These are phyloP conservation scores for Styela plicata DNA, from an alignment of 23 tunicate species.

Conservation along the genomic window DNA sequence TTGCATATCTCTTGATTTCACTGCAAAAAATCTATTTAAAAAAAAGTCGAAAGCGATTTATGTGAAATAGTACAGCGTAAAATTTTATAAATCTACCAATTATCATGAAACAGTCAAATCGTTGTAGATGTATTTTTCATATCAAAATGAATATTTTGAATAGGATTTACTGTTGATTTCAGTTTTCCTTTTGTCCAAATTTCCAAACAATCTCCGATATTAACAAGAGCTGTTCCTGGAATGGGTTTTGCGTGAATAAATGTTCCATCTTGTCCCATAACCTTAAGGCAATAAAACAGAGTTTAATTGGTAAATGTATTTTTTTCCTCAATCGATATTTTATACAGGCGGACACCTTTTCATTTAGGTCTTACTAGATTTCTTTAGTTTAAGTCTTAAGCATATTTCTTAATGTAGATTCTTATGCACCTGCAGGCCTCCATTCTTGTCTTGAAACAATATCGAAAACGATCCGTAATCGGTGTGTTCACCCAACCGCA, in stretches of 20 bases:
- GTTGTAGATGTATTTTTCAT: too few species aligned
- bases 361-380: too few species aligned
- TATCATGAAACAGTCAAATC: too few species aligned
- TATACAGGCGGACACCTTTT: too few species aligned
- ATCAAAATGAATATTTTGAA: too few species aligned
- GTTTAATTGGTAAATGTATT: too few species aligned
- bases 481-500: slow-evolving; percentile 64
- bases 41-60: not conserved
- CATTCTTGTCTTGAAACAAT: slow-evolving; percentile 68
- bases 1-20: too few species aligned
- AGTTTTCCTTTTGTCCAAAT: slow-evolving; percentile 37
- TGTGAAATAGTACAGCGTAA: not conserved
- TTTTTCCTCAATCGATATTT: too few species aligned
- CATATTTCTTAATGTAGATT: not conserved
- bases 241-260: slow-evolving; percentile 40
- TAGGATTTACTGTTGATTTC: slow-evolving; percentile 24
- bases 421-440: slow-evolving; percentile 55
- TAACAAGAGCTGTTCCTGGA: slow-evolving; percentile 39
- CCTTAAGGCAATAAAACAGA: slow-evolving; percentile 4
- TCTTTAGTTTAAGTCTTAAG: not conserved
- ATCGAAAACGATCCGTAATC: slow-evolving; percentile 87
- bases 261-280: slow-evolving; percentile 26
- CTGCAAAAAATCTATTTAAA: too few species aligned
- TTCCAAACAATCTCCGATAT: slow-evolving; percentile 39
- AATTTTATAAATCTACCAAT: too few species aligned